Base-by-base conservation (phyloP, 2,888 invertebrate genomes). In the Caenorhabditis sp. region DNA sequence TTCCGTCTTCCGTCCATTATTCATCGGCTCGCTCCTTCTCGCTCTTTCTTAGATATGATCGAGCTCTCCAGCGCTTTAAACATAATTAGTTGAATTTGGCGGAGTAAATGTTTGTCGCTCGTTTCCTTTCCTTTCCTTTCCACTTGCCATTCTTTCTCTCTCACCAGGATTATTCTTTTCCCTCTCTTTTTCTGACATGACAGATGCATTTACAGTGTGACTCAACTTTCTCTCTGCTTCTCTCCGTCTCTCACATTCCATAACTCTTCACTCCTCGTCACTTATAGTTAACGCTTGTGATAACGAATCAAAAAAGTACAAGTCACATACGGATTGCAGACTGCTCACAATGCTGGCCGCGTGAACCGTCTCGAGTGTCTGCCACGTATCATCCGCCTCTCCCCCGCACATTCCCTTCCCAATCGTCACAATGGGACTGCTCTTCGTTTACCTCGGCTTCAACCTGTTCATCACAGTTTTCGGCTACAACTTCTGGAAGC, bases 141-240 rank as follows among this genome's bases (percentile, higher is more conserved):
- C 61, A 46, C 55, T 48, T 71, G 20, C 55, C 71, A 58, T 24
- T 22, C 17, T 37, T 43, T 41, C 24, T 58, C 71, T 52, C 45
- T 63, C 41, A 24, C 27, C 43, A 13, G 46, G 53, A 61, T 58
- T 61, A 61, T 55, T 72, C 43, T 43, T 43, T 39, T 72, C 53
- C 11, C 39, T 48, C 15, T 41, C 43, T 15, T 11, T 32, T n/a
- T 45, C 32, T 46, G 35, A 20, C 43, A n/a, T 13, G 68, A 22
- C 58, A 68, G 68, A 58, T 68, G 52, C 68, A 68, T 50, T 56
- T 56, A 66, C 58, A 70, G 53, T 70, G 59, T 70, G 70, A 59
- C 59, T 70, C 70, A 70, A 43, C 52, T 7, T 30, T 30, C 30
- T 2, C 41, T 52, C 39, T 58, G 26, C 26, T 11, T 24, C 56